phyloP scores from a whole-genome alignment of 2,888 invertebrate genomes.

The Hesperia comma region DNA sequence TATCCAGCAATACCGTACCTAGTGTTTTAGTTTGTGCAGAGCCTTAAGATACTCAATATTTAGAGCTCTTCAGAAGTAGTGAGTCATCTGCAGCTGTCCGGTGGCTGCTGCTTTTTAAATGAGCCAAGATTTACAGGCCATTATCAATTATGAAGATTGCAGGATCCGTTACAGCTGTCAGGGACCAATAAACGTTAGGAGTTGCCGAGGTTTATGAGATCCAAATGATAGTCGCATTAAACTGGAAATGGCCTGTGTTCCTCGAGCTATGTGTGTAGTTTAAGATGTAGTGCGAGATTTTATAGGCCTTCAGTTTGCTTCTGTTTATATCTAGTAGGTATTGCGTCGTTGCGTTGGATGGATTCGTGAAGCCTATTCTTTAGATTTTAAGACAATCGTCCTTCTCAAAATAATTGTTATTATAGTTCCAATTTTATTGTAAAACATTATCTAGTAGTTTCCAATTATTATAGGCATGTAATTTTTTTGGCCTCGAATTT shows the following conservation, averaged over 20 bases:
- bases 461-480: too few species aligned
- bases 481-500: too few species aligned
- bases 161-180: slow-evolving; percentile 43
- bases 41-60: slow-evolving; percentile 24
- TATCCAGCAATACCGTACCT: not conserved
- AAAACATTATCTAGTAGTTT: too few species aligned
- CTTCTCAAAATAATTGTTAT: too few species aligned
- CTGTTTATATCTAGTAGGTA: too few species aligned
- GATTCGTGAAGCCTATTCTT: too few species aligned
- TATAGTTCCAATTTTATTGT: too few species aligned
- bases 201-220: slow-evolving; percentile 38
- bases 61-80: slow-evolving; percentile 36
- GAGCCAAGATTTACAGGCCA: slow-evolving; percentile 55
- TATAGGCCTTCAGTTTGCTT: too few species aligned
- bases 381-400: too few species aligned
- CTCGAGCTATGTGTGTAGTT: not conserved
- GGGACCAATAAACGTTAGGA: slow-evolving; percentile 44
- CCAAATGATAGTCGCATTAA: slow-evolving; percentile 42
- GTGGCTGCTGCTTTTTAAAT: slow-evolving; percentile 45
- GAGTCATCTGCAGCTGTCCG: slow-evolving; percentile 36
- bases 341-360: too few species aligned
- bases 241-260: slow-evolving; percentile 44
- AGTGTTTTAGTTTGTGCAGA: not conserved
- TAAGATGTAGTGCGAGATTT: too few species aligned
- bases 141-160: slow-evolving; percentile 60